Base-by-base conservation (phyloP, 2,113 vertebrate genomes). In the Suricata suricatta region DNA sequence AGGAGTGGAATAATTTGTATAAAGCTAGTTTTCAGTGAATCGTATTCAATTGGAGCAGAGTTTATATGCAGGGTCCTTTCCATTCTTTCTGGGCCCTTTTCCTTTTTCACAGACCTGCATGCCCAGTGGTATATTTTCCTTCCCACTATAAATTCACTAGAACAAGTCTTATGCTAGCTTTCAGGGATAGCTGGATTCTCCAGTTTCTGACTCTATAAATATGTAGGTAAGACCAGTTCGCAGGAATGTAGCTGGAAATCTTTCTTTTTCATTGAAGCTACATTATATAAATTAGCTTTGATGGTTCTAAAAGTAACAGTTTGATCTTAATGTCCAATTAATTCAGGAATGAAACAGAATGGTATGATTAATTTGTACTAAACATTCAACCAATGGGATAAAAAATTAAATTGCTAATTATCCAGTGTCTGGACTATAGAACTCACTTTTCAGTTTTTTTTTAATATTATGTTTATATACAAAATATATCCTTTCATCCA, bases 301-400 rank as follows among this genome's bases (percentile, higher is more conserved):
- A 93, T 7, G 41, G 60, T 81, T 83, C 50, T 54, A 88, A 95
- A 93, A 92, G 19, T 33, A 31, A 9, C 14, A 93, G 5, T 44
- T 93, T 66, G 29, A 72, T 81, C 63, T 90, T n/a, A 93, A 27
- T 85, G 95, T 82, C 27, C 77, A 95, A 41, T 17, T 81, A 17
- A 31, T 81, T 81, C 41, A 80, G 16, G 72, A 82, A 88, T 77
- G 23, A 93, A 60, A 85, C 29, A 29, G 13, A 38, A 91, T 3
- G 17, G 14, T 1, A 57, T 25, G 33, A 88, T 41, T 80, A 64
- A 91, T 63, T 80, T 86, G 31, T 52, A 87, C 27, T 88, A 71
- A 85, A 31, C 13, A 7, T 8, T 19, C 8, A 80, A 50, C 33
- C 74, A 81, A 64, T 7, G 27, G 41, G 44, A 35, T 6, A 84